phyloP scores from a whole-genome alignment of 1,140 invertebrate genomes.

The Cephus cinctus region DNA sequence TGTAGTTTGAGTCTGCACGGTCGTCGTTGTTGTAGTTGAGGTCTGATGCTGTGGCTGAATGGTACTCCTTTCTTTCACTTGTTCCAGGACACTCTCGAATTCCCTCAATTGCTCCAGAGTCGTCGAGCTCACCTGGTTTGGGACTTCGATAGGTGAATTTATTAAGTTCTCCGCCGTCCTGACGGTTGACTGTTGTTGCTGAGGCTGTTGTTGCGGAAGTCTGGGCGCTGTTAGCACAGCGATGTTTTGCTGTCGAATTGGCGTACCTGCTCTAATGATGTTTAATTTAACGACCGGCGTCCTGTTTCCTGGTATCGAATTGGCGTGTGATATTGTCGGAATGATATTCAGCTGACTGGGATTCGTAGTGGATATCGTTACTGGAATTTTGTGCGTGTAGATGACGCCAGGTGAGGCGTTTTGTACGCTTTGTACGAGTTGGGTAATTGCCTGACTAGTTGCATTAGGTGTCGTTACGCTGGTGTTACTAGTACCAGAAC shows the following conservation, averaged over 20 bases:
- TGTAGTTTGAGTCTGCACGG: conserved; percentile 47
- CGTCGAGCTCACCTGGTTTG: conserved; percentile 57
- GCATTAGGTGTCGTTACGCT: conserved; percentile 19
- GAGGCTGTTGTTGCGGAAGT: conserved; percentile 34
- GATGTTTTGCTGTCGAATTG: conserved; percentile 33
- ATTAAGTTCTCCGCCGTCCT: conserved; percentile 38
- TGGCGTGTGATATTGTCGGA: conserved; percentile 44
- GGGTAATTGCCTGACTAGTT: conserved; percentile 42
- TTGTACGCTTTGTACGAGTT: conserved; percentile 44
- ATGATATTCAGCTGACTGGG: conserved; percentile 48
- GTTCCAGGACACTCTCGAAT: conserved; percentile 80
- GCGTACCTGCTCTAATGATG: conserved; percentile 33
- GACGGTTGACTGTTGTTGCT: conserved; percentile 25
- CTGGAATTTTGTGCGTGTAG: conserved; percentile 52
- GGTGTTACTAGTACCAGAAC: conserved; percentile 23
- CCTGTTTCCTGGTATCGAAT: conserved; percentile 37
- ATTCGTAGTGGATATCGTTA: conserved; percentile 47
- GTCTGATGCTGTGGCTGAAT: conserved; percentile 54
- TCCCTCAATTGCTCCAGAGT: conserved; percentile 77
- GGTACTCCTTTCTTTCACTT: conserved; percentile 73
- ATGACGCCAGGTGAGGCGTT: conserved; percentile 48
- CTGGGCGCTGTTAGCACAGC: conserved; percentile 37
- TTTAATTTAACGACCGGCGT: conserved; percentile 49
- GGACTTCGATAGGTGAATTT: conserved; percentile 52
- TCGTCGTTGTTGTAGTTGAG: conserved; percentile 29